Conservation (phyloP, 1,140 invertebrate genomes). For the Dreissena polymorpha region DNA sequence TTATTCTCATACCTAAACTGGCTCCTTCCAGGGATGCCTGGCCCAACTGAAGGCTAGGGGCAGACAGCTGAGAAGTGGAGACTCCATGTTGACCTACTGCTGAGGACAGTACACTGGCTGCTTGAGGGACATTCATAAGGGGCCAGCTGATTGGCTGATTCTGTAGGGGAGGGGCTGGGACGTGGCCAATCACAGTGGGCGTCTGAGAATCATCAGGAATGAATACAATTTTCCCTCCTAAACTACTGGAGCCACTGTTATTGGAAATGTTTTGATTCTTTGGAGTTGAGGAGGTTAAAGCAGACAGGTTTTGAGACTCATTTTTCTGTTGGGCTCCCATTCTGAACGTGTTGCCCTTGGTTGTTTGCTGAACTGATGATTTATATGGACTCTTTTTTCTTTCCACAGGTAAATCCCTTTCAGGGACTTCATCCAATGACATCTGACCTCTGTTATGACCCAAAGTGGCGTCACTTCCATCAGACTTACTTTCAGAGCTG, state of each 20-base stretch:
- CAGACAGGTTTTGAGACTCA: conserved; percentile 1
- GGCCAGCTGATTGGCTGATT: conserved; percentile 37
- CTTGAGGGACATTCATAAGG: conserved; percentile 12
- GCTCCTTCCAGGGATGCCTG: not conserved
- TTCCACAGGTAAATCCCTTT: conserved; percentile 12
- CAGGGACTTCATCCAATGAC: conserved; percentile 30
- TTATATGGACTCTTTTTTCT: too few relatives aligned
- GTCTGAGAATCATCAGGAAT: conserved; percentile 50
- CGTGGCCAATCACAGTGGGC: conserved; percentile 48
- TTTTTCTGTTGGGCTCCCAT: too few relatives aligned
- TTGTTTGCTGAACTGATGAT: too few relatives aligned
- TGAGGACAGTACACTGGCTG: conserved; percentile 28
- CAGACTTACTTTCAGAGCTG: too few relatives aligned
- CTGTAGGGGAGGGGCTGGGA: conserved; percentile 20
- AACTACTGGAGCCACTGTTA: conserved; percentile 21
- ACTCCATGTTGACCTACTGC: conserved; percentile 12
- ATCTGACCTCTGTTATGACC: too few relatives aligned
- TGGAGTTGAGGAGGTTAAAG: conserved; percentile 27
- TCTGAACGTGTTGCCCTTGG: too few relatives aligned
- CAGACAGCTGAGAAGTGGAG: conserved; percentile 25
- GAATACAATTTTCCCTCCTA: conserved; percentile 42
- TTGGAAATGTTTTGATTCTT: conserved; percentile 22
- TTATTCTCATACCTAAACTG: too few relatives aligned
- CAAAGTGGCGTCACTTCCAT: too few relatives aligned
- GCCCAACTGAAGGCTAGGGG: not conserved